Evolutionary conservation across 2,888 invertebrate genomes (phyloP), one percentile per base, ranked within the genome.

Genomic region (Cephus rjabovi): DNA sequence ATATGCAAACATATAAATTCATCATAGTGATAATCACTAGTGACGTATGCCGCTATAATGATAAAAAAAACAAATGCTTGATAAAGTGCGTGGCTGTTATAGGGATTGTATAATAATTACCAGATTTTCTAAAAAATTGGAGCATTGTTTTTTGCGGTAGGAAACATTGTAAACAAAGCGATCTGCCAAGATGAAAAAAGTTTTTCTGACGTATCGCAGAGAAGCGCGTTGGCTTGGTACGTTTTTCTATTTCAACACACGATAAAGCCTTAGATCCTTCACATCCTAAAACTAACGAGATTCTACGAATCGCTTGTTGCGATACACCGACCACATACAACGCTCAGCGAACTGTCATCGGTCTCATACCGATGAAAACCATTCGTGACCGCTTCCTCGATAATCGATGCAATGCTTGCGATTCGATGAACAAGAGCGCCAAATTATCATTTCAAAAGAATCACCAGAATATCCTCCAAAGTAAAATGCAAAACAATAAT

Each of bases 91-190:
- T 23, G 23, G 23, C 4, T 15, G 9, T 56, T 56, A 23, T 9
- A 56, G 9, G 23, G 23, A 4, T 56, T 56, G 56, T 68, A 75
- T 33, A 69, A 81, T 79, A 83, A 83, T 92, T 93, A 95, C 95
- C 94, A 93, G 95, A 93, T 92, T 95, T 95, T 92, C 95, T 95
- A 95, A 95, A 95, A 93, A 96, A 96, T 92, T 95, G 95, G 91
- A 96, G 94, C 95, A 95, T 95, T 92, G 93, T 93, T 92, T 88
- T 89, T 89, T 85, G 86, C 87, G 82, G 81, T 85, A 84, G 83
- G 86, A 88, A 86, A 84, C 91, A 91, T 91, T 86, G 86, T 90
- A 89, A 87, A 85, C 80, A 82, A 82, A 79, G 83, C 82, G 84
- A 83, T 81, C 74, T 76, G 31, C 34, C 71, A 34, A 71, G 71